A percentile compares a stretch with the other conserved stretches of the same genome.
Evolutionary conservation across 2,113 vertebrate species (phyloP).

Genomic region (Abramis brama): DNA sequence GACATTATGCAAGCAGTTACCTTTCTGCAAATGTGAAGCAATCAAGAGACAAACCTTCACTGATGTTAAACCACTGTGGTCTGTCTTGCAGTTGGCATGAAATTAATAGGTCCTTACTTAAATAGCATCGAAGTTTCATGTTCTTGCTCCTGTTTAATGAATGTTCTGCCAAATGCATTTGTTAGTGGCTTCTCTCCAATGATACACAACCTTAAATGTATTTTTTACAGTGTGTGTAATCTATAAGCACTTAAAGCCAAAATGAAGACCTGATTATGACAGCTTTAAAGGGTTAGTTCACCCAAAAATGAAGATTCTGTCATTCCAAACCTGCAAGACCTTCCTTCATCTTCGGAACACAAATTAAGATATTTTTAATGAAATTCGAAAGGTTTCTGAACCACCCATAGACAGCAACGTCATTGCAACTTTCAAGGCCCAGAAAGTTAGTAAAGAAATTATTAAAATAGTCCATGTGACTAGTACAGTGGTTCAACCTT

Average conservation of each 20-base stretch:
- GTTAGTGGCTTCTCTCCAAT: constrained; percentile 4
- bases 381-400: no score
- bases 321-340: no score
- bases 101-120: constrained; percentile 9
- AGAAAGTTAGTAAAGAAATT: no score
- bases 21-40: constrained; percentile 39
- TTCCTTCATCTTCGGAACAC: no score
- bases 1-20: constrained; percentile 40
- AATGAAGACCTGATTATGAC: background rate
- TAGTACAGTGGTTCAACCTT: no score
- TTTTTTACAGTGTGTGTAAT: background rate
- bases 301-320: no score
- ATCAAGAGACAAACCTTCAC: constrained; percentile 14
- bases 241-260: background rate
- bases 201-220: background rate
- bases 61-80: constrained; percentile 22
- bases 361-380: no score
- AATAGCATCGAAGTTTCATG: constrained; percentile 59
- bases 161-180: constrained; percentile 10
- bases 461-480: no score
- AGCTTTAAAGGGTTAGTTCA: no score
- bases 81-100: background rate
- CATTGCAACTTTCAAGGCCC: no score
- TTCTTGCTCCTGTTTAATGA: constrained; percentile 17
- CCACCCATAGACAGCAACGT: no score